Base-by-base conservation (phyloP, 2,113 vertebrate genomes). In the Elephantulus edwardii region DNA sequence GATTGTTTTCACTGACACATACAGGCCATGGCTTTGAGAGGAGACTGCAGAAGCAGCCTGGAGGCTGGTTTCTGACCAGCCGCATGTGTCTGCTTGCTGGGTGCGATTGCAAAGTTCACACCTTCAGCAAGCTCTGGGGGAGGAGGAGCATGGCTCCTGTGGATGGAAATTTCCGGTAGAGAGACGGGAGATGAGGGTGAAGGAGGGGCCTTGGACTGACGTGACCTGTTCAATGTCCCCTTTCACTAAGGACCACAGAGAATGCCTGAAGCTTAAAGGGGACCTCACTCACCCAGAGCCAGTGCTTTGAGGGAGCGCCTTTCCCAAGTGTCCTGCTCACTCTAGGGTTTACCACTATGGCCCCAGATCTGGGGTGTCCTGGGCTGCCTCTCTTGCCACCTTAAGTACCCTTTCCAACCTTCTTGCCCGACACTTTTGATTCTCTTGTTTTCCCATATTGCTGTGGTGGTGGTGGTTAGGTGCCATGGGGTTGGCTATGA, bases 181-280 rank as follows among this genome's bases (percentile, higher is more conserved):
- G 8, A 64, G 22, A 52, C 38, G 54, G 17, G n/a, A 62, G 35
- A 38, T 35, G 44, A 24, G 16, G 38, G 5, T 33, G 77, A 38
- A 8, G 24, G 35, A 20, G 42, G 64, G 20, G 44, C 13, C 2
- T 2, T 60, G 38, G n/a, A 16, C 58, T 62, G 16, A 62, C 54
- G n/a, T 6, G 20, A 8, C 75, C 12, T 13, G 12, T n/a, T 56
- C 58, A 2, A 13, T 0, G 0, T 19, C 12, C 28, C 72, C 77
- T 35, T 38, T 80, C n/a, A 20, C 16, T 6, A 2, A 13, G 60
- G 54, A 46, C 28, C 30, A 5, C 35, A 66, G 50, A 40, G 19
- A 42, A 10, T 10, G 85, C n/a, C 22, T 16, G 54, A 11, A 6
- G 17, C 38, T 40, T 12, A 1, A 8, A 26, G 40, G 38, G 30